Base-by-base conservation (phyloP, 2,113 vertebrate species). In the Misgurnus anguillicaudatus region DNA sequence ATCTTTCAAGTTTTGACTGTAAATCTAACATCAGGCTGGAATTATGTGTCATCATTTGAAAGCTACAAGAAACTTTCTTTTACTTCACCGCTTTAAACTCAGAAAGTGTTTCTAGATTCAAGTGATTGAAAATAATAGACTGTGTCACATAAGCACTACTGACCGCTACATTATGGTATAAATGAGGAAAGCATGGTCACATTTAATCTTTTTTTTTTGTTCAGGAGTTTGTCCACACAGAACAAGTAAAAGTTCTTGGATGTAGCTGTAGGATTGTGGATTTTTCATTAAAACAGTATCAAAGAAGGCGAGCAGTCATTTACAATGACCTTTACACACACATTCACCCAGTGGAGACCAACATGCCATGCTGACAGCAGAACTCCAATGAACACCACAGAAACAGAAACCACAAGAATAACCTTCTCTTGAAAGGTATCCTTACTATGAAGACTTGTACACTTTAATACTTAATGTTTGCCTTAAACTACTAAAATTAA, bases 201-300 rank as follows among this genome's bases (percentile, higher is more conserved):
- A 9, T 70, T 19, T 70, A 70, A 55, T 70, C 36, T 2, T n/a
- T 16, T 0, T 53, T 53, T 31, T 70, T 38, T 3, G 10, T 4
- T 9, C 9, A 9, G 10, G 24, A 57, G 70, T 42, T 42, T 5
- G 53, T 13, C 36, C 14, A 38, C 55, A 5, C 3, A 6, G 2
- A 70, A 6, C n/a, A 48, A 39, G 47, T 11, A 48, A 13, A 9
- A 48, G 47, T 9, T 24, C 11, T 9, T 21, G n/a, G n/a, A n/a
- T n/a, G n/a, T n/a, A n/a, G n/a, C n/a, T n/a, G n/a, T n/a, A 57
- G 68, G 68, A 71, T 71, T 71, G 68, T 39, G 31, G 11, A 14
- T 16, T 74, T 73, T 74, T 74, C 55, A 61, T 74, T 74, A 74
- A 74, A 74, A 60, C 17, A 2, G 39, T 31, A 74, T 74, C 71